Conservation (phyloP, 2,888 invertebrate species). For the Ormyrus thymus region DNA sequence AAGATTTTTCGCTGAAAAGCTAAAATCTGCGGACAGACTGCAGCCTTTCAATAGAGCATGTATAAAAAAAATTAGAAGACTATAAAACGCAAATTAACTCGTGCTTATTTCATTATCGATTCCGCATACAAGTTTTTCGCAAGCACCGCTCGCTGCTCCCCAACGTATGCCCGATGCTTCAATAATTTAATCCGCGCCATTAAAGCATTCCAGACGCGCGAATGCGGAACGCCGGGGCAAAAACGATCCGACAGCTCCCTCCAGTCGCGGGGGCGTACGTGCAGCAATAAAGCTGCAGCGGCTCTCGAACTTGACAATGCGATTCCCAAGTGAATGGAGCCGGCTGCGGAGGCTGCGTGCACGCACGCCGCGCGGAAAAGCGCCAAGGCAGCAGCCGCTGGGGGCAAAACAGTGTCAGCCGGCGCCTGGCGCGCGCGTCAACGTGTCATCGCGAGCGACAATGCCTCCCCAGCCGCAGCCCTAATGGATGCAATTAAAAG, state of each 20-base stretch:
- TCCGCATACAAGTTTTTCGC: too few relatives aligned
- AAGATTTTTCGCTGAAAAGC: too few relatives aligned
- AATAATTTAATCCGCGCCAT: too few relatives aligned
- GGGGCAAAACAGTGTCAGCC: neutral
- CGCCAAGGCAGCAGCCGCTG: neutral
- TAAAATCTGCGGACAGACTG: too few relatives aligned
- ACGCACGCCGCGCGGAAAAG: neutral
- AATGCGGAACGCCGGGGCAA: too few relatives aligned
- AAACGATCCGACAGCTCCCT: neutral
- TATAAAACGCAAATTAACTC: too few relatives aligned
- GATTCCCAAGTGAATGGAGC: neutral
- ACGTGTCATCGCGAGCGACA: constrained; percentile 32
- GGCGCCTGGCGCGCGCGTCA: constrained; percentile 14
- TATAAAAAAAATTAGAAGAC: too few relatives aligned
- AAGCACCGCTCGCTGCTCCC: too few relatives aligned
- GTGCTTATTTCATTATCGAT: too few relatives aligned
- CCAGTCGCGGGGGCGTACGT: neutral
- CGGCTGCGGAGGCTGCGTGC: neutral
- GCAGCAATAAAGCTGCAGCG: neutral
- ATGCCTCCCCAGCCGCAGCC: constrained; percentile 14
- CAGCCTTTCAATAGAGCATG: too few relatives aligned
- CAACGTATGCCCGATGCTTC: too few relatives aligned
- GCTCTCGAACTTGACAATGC: neutral
- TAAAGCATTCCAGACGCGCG: too few relatives aligned
- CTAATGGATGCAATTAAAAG: constrained; percentile 73